phyloP scores from a whole-genome alignment of 2,113 vertebrate genomes.

The Picathartes gymnocephalus region DNA sequence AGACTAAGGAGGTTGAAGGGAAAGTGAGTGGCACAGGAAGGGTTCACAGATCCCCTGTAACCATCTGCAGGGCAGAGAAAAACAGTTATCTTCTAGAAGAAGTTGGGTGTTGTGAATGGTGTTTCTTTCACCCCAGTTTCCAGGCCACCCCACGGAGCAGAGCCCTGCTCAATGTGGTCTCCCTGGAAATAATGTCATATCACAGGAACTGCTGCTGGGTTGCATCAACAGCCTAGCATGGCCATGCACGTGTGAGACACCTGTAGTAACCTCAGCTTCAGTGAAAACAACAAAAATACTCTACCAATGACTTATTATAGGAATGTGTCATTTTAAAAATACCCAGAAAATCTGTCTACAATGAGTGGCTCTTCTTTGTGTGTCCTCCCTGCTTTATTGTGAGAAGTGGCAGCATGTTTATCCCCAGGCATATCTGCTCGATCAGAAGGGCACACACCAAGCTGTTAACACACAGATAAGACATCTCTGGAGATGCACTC shows the following conservation, averaged over 20 bases:
- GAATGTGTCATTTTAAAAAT: background rate
- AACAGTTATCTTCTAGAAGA: background rate
- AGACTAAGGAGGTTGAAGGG: background rate
- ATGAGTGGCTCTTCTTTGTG: fast-evolving
- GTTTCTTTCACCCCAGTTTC: background rate
- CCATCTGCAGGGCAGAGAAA: background rate
- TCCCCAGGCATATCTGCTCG: background rate
- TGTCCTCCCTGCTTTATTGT: background rate
- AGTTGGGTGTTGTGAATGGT: background rate
- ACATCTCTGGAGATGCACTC: background rate
- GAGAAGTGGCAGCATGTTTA: background rate
- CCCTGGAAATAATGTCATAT: background rate
- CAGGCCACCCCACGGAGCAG: background rate
- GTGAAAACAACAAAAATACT: background rate
- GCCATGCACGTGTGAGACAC: background rate
- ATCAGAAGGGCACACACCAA: background rate
- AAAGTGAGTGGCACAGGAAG: background rate
- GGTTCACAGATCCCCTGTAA: background rate
- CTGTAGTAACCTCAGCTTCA: background rate
- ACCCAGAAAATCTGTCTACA: background rate
- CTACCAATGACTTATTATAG: background rate
- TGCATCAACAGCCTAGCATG: background rate
- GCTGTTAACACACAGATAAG: background rate
- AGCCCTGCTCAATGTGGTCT: background rate
- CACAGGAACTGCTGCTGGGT: background rate